Percentiles rank a stretch among this genome's conserved stretches.
Conservation (phyloP, 2,797 vertebrate species). For the Typhlichthys eigenmanni region DNA sequence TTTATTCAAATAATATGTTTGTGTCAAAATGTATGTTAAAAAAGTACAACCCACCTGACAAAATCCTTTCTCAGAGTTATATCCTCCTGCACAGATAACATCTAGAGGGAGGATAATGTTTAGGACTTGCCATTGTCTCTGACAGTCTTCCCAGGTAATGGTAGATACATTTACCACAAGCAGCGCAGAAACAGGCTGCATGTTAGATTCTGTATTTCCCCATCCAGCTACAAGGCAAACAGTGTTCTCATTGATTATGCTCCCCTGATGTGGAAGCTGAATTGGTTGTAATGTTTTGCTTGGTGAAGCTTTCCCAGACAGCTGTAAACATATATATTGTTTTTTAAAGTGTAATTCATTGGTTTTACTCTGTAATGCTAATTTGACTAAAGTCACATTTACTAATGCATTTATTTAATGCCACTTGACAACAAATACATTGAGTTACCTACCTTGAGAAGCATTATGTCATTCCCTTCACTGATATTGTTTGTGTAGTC, state of each 20-base stretch:
- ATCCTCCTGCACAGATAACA: constrained; percentile 63
- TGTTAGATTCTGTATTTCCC: background rate
- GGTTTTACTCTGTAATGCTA: background rate
- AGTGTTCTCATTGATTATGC: background rate
- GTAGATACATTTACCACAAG: constrained; percentile 28
- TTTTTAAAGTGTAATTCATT: background rate
- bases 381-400: no score
- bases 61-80: constrained; percentile 27
- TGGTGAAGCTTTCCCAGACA: constrained; percentile 7
- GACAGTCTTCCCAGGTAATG: constrained; percentile 16
- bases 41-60: constrained; percentile 36
- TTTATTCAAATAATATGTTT: background rate
- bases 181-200: fast-evolving
- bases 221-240: constrained; percentile 45
- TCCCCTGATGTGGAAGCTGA: constrained; percentile 7
- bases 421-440: background rate
- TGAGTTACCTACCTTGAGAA: constrained; percentile 59
- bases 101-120: background rate
- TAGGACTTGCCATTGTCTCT: background rate
- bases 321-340: constrained; percentile 32
- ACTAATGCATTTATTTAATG: no score
- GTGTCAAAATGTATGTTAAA: background rate
- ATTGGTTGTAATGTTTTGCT: constrained; percentile 4
- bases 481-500: fast-evolving
- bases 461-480: constrained; percentile 60